Percentiles rank a stretch among this genome's conserved stretches.
Conservation (phyloP, 2,888 invertebrate genomes). For the Philereme vetulata region DNA sequence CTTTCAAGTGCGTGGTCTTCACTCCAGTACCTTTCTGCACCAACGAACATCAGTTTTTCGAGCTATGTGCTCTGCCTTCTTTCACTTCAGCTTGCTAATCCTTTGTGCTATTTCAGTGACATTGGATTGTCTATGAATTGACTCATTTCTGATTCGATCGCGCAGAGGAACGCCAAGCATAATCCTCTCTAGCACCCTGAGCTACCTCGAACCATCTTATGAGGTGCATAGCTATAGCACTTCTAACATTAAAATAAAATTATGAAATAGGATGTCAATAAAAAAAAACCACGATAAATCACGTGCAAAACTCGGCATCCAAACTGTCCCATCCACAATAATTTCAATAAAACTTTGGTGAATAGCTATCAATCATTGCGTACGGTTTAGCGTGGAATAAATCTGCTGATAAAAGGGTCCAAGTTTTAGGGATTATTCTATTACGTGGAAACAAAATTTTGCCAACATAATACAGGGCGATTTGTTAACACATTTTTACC, state of each 20-base stretch:
- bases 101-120: too few relatives aligned
- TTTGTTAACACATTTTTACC: background rate
- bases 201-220: too few relatives aligned
- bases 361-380: constrained; percentile 40
- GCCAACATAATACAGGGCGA: constrained; percentile 11
- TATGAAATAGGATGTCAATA: constrained; percentile 19
- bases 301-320: constrained; percentile 25
- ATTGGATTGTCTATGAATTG: too few relatives aligned
- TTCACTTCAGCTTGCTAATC: too few relatives aligned
- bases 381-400: constrained; percentile 37
- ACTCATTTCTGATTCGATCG: too few relatives aligned
- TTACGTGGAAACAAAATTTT: constrained; percentile 17
- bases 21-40: too few relatives aligned
- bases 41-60: too few relatives aligned
- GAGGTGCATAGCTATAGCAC: too few relatives aligned
- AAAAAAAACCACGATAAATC: constrained; percentile 27
- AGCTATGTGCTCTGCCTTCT: too few relatives aligned
- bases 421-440: constrained; percentile 43
- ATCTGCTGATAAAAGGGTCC: constrained; percentile 39
- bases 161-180: too few relatives aligned
- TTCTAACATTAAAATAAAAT: background rate
- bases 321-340: constrained; percentile 31
- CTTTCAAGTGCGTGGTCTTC: too few relatives aligned
- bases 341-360: constrained; percentile 39
- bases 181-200: too few relatives aligned